Evolutionary conservation across 2,888 invertebrate species (phyloP).

Genomic region (Sarcophaga variegata): DNA sequence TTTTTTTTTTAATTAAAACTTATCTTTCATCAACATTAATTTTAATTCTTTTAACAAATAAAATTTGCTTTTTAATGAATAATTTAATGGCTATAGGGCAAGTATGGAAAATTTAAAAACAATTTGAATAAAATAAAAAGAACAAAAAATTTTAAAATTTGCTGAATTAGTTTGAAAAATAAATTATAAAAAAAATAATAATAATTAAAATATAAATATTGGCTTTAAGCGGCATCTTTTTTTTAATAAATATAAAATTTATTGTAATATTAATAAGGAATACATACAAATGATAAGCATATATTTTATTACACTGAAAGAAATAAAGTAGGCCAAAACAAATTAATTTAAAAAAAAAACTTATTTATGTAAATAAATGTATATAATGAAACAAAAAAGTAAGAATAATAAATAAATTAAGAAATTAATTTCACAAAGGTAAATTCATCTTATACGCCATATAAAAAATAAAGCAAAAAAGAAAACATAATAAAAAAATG

Average conservation of each 20-base stretch:
- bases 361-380: conserved; percentile 40
- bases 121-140: not conserved
- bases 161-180: conserved; percentile 75
- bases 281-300: conserved; percentile 22
- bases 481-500: conserved; percentile 8
- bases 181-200: conserved; percentile 68
- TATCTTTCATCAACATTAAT: not conserved
- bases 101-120: too few relatives aligned
- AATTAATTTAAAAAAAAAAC: not conserved
- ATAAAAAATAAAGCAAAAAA: not conserved
- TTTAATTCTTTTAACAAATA: not conserved
- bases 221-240: conserved; percentile 32
- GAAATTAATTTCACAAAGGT: conserved; percentile 23
- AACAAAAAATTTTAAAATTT: conserved; percentile 67
- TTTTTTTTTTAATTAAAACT: not conserved
- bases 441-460: conserved; percentile 35
- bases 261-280: conserved; percentile 17
- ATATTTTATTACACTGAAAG: conserved; percentile 55
- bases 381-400: conserved; percentile 4
- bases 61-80: not conserved
- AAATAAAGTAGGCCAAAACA: conserved; percentile 49
- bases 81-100: too few relatives aligned
- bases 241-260: not conserved
- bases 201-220: conserved; percentile 54
- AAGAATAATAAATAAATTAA: conserved; percentile 6